Evolutionary conservation across 2,888 invertebrate genomes (phyloP).

Genomic region (Drosophila aldrichi): DNA sequence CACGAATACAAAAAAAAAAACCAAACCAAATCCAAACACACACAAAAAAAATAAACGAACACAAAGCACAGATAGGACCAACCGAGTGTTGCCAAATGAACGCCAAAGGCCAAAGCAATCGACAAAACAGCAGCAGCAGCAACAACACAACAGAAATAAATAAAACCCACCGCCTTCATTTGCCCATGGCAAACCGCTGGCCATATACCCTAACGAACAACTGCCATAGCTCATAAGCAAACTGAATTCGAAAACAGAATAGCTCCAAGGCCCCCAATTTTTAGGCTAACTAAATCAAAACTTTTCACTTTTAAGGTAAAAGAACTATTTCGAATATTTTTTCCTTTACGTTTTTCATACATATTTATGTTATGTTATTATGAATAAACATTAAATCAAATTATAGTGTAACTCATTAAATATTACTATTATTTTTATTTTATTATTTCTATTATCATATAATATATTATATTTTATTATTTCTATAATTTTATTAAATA

Average conservation of each 20-base stretch:
- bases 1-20: slow-evolving; percentile 21
- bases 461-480: too few species aligned
- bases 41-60: slow-evolving; percentile 29
- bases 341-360: too few species aligned
- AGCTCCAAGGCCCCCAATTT: neutral
- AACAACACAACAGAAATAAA: slow-evolving; percentile 37
- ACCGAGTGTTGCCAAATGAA: slow-evolving; percentile 76
- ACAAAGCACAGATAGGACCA: slow-evolving; percentile 54
- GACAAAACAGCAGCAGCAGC: slow-evolving; percentile 58
- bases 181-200: slow-evolving; percentile 4
- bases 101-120: slow-evolving; percentile 80
- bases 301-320: too few species aligned
- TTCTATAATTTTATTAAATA: too few species aligned
- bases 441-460: too few species aligned
- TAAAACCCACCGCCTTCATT: slow-evolving; percentile 18
- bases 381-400: too few species aligned
- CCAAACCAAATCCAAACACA: slow-evolving; percentile 15
- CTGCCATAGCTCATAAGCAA: neutral
- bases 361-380: too few species aligned
- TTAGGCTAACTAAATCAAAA: neutral
- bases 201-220: slow-evolving; percentile 25
- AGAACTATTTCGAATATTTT: too few species aligned
- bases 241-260: too few species aligned
- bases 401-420: too few species aligned
- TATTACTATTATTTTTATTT: too few species aligned